These are phyloP conservation scores for Varanus komodoensis DNA, from an alignment of 2,113 vertebrate genomes.

Conservation along the genomic window DNA sequence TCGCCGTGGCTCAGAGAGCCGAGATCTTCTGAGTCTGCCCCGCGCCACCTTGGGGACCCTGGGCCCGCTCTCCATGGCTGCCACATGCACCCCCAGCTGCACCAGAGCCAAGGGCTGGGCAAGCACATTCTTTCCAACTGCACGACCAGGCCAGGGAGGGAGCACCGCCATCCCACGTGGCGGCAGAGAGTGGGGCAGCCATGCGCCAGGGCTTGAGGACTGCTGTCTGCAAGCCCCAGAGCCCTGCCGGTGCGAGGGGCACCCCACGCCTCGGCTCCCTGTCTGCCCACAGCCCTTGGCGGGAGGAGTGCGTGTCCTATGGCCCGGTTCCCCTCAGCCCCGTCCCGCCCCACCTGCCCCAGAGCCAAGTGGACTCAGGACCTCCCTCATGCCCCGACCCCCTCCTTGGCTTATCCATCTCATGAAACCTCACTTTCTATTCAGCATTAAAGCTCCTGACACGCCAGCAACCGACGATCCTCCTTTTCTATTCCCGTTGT, in stretches of 20 bases:
- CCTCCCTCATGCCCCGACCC: conserved; percentile 23
- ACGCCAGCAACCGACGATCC: conserved; percentile 58
- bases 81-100: not conserved
- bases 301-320: not conserved
- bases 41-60: not conserved
- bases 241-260: not conserved
- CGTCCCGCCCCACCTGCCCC: not conserved
- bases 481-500: conserved; percentile 81
- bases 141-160: not conserved
- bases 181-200: not conserved
- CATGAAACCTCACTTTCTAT: conserved; percentile 77
- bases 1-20: not conserved
- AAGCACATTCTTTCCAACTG: not conserved
- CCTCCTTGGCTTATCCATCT: conserved; percentile 55
- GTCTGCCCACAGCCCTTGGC: not conserved
- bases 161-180: accelerated
- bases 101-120: not conserved
- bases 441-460: conserved; percentile 66
- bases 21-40: not conserved
- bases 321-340: not conserved
- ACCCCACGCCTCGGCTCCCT: not conserved
- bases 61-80: not conserved
- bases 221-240: not conserved
- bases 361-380: conserved; percentile 24
- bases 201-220: not conserved